phyloP scores from a whole-genome alignment of 2,113 vertebrate species.

The Notothenia rossii region DNA sequence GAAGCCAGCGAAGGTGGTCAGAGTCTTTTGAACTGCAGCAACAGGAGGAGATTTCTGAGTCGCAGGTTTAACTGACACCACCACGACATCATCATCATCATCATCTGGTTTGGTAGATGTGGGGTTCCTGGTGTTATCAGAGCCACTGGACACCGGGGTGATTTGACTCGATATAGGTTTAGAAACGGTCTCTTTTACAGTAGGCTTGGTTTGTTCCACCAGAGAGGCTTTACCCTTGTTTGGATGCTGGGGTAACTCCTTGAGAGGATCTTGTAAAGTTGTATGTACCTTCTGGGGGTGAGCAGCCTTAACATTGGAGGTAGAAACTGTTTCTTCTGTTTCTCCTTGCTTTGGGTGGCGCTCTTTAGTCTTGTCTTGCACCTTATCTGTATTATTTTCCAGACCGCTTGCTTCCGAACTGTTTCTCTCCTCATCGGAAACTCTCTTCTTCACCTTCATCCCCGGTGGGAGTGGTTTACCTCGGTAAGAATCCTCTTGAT shows the following conservation, averaged over 20 bases:
- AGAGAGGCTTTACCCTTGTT: not conserved
- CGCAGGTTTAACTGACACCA: conserved; percentile 77
- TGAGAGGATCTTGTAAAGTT: conserved; percentile 12
- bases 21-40: conserved; percentile 70
- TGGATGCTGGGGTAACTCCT: not conserved
- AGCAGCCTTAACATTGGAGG: not conserved
- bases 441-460: conserved; percentile 77
- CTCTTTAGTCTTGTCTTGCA: not conserved
- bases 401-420: not conserved
- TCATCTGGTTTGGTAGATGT: not conserved
- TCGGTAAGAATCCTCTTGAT: conserved; percentile 37
- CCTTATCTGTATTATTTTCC: not conserved
- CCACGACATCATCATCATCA: conserved; percentile 66
- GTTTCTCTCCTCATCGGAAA: conserved; percentile 63
- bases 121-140: not conserved
- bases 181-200: not conserved
- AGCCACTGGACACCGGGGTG: conserved; percentile 2
- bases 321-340: not conserved
- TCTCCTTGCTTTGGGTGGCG: not conserved
- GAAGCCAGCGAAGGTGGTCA: conserved; percentile 78
- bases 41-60: conserved; percentile 43
- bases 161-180: conserved; percentile 3
- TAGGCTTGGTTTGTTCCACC: not conserved
- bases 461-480: conserved; percentile 70
- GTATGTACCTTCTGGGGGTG: conserved; percentile 15